Evolutionary conservation across 2,888 invertebrate species (phyloP).

Genomic region (Phyllotreta cruciferae): DNA sequence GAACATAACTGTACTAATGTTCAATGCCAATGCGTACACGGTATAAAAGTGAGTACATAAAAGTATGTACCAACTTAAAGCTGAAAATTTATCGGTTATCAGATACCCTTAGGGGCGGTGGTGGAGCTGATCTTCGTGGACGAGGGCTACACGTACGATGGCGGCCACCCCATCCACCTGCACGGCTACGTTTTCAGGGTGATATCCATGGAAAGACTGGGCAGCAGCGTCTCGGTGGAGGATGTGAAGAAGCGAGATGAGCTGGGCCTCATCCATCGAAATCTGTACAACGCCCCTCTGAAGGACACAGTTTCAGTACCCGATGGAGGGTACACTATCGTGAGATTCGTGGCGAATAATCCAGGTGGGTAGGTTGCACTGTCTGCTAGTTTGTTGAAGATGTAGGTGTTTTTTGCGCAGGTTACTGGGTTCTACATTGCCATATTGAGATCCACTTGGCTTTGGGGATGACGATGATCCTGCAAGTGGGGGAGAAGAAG

Average conservation of each 20-base stretch:
- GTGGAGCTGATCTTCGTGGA: constrained; percentile 88
- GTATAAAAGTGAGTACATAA: constrained; percentile 64
- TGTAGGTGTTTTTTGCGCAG: constrained; percentile 52
- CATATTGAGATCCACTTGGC: constrained; percentile 92
- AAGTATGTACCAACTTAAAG: too few species aligned
- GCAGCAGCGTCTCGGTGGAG: constrained; percentile 71
- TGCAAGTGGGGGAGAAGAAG: constrained; percentile 82
- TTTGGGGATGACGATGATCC: constrained; percentile 86
- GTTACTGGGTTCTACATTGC: constrained; percentile 91
- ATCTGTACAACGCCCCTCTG: constrained; percentile 75
- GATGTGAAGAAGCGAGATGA: constrained; percentile 72
- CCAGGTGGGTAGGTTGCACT: constrained; percentile 62
- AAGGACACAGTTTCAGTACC: constrained; percentile 93
- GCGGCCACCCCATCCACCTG: constrained; percentile 88
- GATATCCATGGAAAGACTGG: constrained; percentile 78
- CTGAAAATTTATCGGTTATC: constrained; percentile 14
- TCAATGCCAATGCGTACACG: constrained; percentile 86
- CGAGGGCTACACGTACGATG: constrained; percentile 81
- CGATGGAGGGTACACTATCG: constrained; percentile 87
- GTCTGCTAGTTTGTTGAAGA: constrained; percentile 35
- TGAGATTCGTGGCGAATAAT: constrained; percentile 84
- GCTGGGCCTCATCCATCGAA: constrained; percentile 73
- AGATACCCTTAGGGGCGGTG: constrained; percentile 73
- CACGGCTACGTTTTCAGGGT: constrained; percentile 89
- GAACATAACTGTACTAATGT: constrained; percentile 66